These are phyloP conservation scores for Epinotia nisella DNA, from an alignment of 2,888 invertebrate genomes.

Conservation along the genomic window DNA sequence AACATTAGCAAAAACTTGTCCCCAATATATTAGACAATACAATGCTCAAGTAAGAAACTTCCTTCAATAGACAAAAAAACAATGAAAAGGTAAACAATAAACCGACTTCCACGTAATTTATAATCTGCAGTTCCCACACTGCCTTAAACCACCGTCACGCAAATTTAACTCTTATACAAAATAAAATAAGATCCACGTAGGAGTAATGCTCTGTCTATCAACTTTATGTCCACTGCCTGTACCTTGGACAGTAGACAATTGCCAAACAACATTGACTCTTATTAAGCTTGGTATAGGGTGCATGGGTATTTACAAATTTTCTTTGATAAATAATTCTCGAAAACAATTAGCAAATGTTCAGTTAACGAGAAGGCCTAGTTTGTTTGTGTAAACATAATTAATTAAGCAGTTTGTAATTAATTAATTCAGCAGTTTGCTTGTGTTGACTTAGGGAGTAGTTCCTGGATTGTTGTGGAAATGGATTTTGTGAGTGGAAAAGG, in stretches of 20 bases:
- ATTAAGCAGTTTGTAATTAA: conserved; percentile 29
- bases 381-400: conserved; percentile 43
- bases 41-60: conserved; percentile 25
- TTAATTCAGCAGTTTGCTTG: conserved; percentile 17
- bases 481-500: neutral
- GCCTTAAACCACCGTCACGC: neutral
- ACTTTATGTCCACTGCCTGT: conserved; percentile 3
- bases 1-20: no score
- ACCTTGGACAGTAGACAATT: neutral
- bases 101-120: conserved; percentile 26
- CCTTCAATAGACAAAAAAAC: conserved; percentile 18
- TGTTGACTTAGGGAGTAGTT: neutral
- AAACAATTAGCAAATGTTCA: conserved; percentile 57
- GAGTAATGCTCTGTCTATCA: neutral
- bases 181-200: neutral
- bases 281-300: neutral
- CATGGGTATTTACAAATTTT: conserved; percentile 23
- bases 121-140: conserved; percentile 20
- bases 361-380: conserved; percentile 25
- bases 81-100: conserved; percentile 30
- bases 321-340: conserved; percentile 50
- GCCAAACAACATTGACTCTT: neutral
- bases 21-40: conserved; percentile 22
- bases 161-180: neutral
- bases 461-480: conserved; percentile 8